A percentile compares a stretch with the other conserved stretches of the same genome.
Evolutionary conservation across 2,888 invertebrate species (phyloP).

Genomic region (Eupithecia dodoneata): DNA sequence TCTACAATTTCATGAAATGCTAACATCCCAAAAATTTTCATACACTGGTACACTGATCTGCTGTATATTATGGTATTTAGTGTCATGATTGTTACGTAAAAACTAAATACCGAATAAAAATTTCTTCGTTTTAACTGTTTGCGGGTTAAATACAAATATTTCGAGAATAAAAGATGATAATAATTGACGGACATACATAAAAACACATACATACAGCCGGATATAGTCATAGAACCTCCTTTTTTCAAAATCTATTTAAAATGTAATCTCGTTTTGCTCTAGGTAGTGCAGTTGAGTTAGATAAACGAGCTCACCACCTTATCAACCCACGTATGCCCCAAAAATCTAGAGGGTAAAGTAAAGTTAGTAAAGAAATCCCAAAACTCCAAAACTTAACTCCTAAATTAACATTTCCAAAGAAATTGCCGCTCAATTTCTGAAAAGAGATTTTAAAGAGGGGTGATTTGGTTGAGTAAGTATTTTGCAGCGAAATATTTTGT

Average conservation of each 20-base stretch:
- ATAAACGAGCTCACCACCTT: not conserved
- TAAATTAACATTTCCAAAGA: slow-evolving; percentile 61
- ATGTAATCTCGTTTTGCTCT: not conserved
- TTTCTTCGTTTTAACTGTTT: too few species aligned
- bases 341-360: not conserved
- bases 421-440: slow-evolving; percentile 71
- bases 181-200: too few species aligned
- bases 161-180: too few species aligned
- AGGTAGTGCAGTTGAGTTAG: not conserved
- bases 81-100: too few species aligned
- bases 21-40: not conserved
- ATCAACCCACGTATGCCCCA: not conserved
- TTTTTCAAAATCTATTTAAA: not conserved
- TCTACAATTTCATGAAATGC: not conserved
- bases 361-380: slow-evolving; percentile 1
- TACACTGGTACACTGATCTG: not conserved
- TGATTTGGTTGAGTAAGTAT: slow-evolving; percentile 79
- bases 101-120: too few species aligned
- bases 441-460: slow-evolving; percentile 79
- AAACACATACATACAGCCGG: too few species aligned
- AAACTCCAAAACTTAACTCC: slow-evolving; percentile 47
- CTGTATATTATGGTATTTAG: too few species aligned
- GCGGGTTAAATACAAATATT: too few species aligned
- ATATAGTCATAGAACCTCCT: too few species aligned
- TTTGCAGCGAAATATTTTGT: slow-evolving; percentile 81